Conservation (phyloP, 2,113 vertebrate genomes). For the Cebus imitator region DNA sequence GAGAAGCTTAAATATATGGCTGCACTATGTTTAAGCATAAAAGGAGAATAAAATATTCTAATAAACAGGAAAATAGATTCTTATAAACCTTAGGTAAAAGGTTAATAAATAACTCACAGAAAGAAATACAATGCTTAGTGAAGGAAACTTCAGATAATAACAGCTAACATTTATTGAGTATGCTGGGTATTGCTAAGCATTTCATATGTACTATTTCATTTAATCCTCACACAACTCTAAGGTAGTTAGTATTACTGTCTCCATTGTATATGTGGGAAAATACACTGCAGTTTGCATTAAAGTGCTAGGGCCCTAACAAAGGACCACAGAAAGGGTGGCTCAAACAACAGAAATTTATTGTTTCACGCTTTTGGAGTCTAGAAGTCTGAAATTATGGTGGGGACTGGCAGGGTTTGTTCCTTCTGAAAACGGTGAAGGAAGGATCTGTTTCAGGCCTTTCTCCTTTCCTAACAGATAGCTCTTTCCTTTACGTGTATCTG, state of each 20-base stretch:
- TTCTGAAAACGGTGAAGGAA: neutral
- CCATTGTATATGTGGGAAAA: neutral
- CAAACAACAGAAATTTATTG: neutral
- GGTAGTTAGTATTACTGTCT: neutral
- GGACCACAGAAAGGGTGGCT: neutral
- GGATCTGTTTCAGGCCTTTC: neutral
- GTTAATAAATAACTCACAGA: neutral
- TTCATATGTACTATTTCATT: neutral
- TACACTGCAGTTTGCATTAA: neutral
- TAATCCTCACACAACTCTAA: neutral
- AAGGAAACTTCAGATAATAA: neutral
- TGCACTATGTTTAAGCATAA: neutral
- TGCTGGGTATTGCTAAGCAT: neutral
- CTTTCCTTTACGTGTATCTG: neutral
- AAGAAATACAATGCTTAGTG: neutral
- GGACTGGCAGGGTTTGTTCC: neutral
- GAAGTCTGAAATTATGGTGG: neutral
- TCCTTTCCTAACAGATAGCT: neutral
- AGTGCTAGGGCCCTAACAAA: neutral
- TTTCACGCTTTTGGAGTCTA: neutral
- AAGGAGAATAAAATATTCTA: neutral
- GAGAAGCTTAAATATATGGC: neutral
- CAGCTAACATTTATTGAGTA: neutral
- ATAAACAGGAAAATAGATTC: neutral
- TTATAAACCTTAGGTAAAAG: neutral